These are phyloP conservation scores for Monochamus alternatus DNA, from an alignment of 2,888 invertebrate species.

Conservation along the genomic window DNA sequence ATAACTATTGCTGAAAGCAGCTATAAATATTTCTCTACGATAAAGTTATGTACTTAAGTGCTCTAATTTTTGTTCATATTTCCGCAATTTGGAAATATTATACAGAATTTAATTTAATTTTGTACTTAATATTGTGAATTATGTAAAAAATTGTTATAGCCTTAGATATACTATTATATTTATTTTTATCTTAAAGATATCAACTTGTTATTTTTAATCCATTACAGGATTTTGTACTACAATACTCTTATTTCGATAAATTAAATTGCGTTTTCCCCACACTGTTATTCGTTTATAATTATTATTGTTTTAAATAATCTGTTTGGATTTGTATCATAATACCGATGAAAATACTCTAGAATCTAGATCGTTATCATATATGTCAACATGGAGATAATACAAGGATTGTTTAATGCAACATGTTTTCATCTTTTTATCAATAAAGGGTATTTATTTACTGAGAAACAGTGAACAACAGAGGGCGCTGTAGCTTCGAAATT, in stretches of 20 bases:
- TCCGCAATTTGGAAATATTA: conserved; percentile 32
- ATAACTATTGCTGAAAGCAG: neutral
- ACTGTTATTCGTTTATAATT: neutral
- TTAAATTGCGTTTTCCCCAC: neutral
- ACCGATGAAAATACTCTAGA: too few relatives aligned
- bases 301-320: neutral
- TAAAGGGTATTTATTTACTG: too few relatives aligned
- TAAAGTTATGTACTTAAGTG: conserved; percentile 21
- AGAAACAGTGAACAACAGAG: too few relatives aligned
- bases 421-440: too few relatives aligned
- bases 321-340: neutral
- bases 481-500: too few relatives aligned
- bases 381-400: too few relatives aligned
- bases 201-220: conserved; percentile 30
- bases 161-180: conserved; percentile 36
- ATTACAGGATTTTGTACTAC: conserved; percentile 20
- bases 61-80: conserved; percentile 35
- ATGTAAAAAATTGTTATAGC: conserved; percentile 37
- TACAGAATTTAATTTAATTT: conserved; percentile 34
- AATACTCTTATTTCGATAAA: neutral
- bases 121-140: conserved; percentile 33
- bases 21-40: conserved; percentile 14
- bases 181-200: conserved; percentile 42
- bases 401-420: too few relatives aligned
- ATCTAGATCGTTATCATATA: too few relatives aligned